phyloP scores from a whole-genome alignment of 2,888 invertebrate species.

The Herminia tarsipennalis region DNA sequence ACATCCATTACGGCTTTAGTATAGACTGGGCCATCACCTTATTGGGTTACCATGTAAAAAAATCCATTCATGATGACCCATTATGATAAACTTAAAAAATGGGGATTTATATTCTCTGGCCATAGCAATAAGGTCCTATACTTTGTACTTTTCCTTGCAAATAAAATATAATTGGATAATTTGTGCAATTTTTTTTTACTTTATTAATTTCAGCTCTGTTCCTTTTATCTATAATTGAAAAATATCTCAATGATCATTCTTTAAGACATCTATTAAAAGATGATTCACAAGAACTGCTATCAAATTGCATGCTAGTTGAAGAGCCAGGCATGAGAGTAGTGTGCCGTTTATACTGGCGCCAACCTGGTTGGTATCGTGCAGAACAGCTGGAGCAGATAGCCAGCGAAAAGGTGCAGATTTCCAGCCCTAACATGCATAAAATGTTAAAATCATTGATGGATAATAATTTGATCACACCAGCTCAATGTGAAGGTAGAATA shows the following conservation, averaged over 20 bases:
- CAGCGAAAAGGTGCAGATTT: slow-evolving; percentile 22
- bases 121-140: neutral
- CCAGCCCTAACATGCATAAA: slow-evolving; percentile 24
- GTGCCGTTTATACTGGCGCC: slow-evolving; percentile 73
- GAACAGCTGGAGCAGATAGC: slow-evolving; percentile 52
- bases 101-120: too few relatives aligned
- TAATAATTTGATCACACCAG: slow-evolving; percentile 49
- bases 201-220: slow-evolving; percentile 62
- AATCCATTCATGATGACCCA: too few relatives aligned
- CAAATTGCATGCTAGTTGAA: slow-evolving; percentile 44
- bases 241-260: slow-evolving; percentile 54
- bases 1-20: too few relatives aligned
- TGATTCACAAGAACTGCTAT: slow-evolving; percentile 49
- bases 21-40: too few relatives aligned
- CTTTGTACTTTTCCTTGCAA: neutral
- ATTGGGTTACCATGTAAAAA: too few relatives aligned
- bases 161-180: neutral
- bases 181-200: slow-evolving; percentile 9
- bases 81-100: too few relatives aligned
- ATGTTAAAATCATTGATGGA: slow-evolving; percentile 55
- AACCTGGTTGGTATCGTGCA: slow-evolving; percentile 63
- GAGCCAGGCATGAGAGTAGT: slow-evolving; percentile 64
- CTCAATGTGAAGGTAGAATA: slow-evolving; percentile 34
- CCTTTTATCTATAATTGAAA: slow-evolving; percentile 60
- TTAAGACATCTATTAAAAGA: slow-evolving; percentile 54